Evolutionary conservation across 2,797 vertebrate species (phyloP).

Genomic region (Rhyacichthys aspro): DNA sequence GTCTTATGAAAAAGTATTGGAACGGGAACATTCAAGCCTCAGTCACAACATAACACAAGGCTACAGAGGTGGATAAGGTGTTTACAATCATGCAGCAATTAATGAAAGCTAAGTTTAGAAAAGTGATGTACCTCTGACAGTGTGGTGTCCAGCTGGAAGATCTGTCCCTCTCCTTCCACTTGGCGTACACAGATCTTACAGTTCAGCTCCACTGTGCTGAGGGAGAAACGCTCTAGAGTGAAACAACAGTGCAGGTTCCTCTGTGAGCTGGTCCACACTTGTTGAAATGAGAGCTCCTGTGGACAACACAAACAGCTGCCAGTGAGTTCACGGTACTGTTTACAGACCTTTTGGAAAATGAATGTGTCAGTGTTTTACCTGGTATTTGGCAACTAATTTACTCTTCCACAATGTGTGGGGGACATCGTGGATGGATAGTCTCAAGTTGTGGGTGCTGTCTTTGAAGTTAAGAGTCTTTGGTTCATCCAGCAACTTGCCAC

Average conservation of each 20-base stretch:
- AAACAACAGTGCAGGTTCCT: conserved; percentile 95
- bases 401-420: conserved; percentile 95
- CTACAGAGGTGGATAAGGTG: too few relatives aligned
- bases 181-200: conserved; percentile 97
- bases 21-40: too few relatives aligned
- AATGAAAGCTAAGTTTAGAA: not conserved
- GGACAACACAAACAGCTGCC: not conserved
- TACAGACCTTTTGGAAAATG: not conserved
- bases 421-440: conserved; percentile 95
- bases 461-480: conserved; percentile 97
- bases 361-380: conserved; percentile 37
- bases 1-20: not conserved
- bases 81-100: not conserved
- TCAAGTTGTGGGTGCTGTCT: conserved; percentile 96
- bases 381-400: conserved; percentile 95
- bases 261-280: conserved; percentile 94
- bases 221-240: conserved; percentile 91
- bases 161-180: conserved; percentile 97
- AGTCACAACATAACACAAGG: not conserved
- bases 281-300: conserved; percentile 95
- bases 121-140: conserved; percentile 86
- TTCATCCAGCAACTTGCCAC: conserved; percentile 95
- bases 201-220: conserved; percentile 85
- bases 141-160: conserved; percentile 94
- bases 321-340: not conserved